phyloP scores from a whole-genome alignment of 2,113 vertebrate species.

The Macheiramphus alcinus region DNA sequence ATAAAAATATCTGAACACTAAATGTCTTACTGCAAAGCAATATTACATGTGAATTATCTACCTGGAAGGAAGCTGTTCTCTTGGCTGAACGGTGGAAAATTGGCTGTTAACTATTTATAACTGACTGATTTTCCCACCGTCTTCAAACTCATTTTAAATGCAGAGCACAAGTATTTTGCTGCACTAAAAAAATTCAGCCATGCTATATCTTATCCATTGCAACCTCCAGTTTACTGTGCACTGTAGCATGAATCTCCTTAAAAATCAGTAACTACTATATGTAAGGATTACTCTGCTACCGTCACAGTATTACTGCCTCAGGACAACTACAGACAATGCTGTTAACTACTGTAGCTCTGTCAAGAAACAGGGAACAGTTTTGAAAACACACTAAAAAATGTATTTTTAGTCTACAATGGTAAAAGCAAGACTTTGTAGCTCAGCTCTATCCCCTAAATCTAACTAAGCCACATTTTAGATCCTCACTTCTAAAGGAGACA shows the following conservation, averaged over 20 bases:
- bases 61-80: conserved; percentile 21
- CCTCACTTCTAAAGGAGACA: background rate
- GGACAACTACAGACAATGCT: background rate
- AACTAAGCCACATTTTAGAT: background rate
- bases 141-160: conserved; percentile 36
- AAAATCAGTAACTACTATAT: background rate
- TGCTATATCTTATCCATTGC: background rate
- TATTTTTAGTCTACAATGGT: background rate
- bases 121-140: conserved; percentile 2
- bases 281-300: background rate
- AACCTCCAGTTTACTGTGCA: background rate
- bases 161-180: background rate
- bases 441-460: background rate
- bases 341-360: background rate
- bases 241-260: background rate
- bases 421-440: background rate
- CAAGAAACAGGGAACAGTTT: background rate
- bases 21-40: background rate
- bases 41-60: conserved; percentile 17
- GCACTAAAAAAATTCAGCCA: background rate
- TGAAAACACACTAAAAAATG: background rate
- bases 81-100: conserved; percentile 25
- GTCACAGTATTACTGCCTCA: background rate
- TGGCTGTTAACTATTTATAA: conserved; percentile 43
- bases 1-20: background rate